Percentiles rank a stretch among this genome's conserved stretches.
phyloP scores from a whole-genome alignment of 2,113 vertebrate species.

The Gorilla gorilla region DNA sequence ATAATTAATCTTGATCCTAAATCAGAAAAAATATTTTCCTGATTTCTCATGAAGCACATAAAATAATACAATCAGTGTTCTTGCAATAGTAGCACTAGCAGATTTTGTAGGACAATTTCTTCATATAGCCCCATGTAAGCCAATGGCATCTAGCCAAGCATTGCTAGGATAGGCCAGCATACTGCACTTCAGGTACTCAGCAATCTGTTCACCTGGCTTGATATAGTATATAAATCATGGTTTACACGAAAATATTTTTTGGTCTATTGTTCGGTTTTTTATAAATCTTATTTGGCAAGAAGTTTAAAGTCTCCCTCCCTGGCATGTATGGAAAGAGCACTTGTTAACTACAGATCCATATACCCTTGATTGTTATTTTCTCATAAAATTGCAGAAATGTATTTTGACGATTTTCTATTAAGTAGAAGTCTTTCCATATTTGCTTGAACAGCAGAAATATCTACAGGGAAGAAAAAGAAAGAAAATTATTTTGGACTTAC shows the following conservation, averaged over 20 bases:
- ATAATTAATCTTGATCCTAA: background rate
- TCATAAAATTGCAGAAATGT: background rate
- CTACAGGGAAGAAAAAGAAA: background rate
- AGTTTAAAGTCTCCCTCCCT: background rate
- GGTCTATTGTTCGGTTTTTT: background rate
- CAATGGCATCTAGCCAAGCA: background rate
- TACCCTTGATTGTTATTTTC: too few relatives aligned
- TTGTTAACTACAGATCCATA: background rate
- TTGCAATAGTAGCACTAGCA: background rate
- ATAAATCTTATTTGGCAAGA: background rate
- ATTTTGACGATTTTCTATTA: background rate
- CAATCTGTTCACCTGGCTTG: background rate
- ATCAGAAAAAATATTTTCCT: background rate
- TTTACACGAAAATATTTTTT: background rate
- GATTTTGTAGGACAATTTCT: background rate
- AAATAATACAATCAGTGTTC: background rate
- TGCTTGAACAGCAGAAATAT: background rate
- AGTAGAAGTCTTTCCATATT: background rate
- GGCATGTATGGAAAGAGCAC: background rate
- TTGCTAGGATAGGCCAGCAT: background rate
- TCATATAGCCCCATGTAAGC: too few relatives aligned
- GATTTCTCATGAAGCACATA: background rate
- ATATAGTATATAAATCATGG: background rate
- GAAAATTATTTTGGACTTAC: background rate
- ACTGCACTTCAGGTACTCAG: background rate